phyloP scores from a whole-genome alignment of 2,797 vertebrate genomes.

The Danionella dracula region DNA sequence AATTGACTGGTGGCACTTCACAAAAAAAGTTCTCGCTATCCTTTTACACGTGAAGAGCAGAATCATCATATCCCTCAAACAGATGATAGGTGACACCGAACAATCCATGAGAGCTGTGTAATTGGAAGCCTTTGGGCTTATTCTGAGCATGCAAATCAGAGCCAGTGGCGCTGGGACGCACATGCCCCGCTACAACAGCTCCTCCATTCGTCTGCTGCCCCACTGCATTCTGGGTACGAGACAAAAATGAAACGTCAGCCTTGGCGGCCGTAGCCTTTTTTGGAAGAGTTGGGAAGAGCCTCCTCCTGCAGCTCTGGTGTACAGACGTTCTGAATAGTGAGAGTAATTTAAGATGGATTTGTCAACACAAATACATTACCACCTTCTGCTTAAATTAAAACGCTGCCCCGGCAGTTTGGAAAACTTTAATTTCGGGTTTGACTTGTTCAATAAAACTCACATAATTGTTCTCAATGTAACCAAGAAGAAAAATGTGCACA shows the following conservation, averaged over 20 bases:
- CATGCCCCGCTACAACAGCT: slow-evolving; percentile 32
- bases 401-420: not conserved
- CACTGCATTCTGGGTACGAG: slow-evolving; percentile 57
- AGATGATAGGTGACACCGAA: slow-evolving; percentile 65
- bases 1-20: slow-evolving; percentile 27
- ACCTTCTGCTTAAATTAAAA: slow-evolving; percentile 12
- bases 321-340: slow-evolving; percentile 39
- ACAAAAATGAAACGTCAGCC: slow-evolving; percentile 50
- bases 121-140: slow-evolving; percentile 68
- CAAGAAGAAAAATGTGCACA: too few relatives aligned
- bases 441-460: too few relatives aligned
- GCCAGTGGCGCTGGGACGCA: slow-evolving; percentile 41
- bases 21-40: slow-evolving; percentile 53
- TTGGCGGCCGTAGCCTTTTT: slow-evolving; percentile 61
- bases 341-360: slow-evolving; percentile 35
- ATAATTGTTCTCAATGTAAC: too few relatives aligned
- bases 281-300: slow-evolving; percentile 53
- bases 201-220: slow-evolving; percentile 27
- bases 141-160: slow-evolving; percentile 64
- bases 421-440: too few relatives aligned
- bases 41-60: slow-evolving; percentile 67
- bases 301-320: slow-evolving; percentile 13
- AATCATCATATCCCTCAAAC: slow-evolving; percentile 61
- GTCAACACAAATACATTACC: slow-evolving; percentile 48
- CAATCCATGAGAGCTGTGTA: slow-evolving; percentile 68